phyloP scores from a whole-genome alignment of 2,113 vertebrate genomes.

The Tragelaphus scriptus region DNA sequence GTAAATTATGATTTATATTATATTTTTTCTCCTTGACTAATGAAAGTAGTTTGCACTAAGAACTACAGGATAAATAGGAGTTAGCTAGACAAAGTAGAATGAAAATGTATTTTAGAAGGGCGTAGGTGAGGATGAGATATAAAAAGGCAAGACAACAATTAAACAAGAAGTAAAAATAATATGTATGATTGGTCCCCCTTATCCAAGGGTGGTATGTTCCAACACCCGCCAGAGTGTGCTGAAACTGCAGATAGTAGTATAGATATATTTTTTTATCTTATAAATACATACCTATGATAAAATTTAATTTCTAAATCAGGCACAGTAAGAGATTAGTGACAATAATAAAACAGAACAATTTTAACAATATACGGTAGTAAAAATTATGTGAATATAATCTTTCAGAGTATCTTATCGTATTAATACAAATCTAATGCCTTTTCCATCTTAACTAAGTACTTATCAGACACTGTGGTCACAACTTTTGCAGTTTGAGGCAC shows the following conservation, averaged over 20 bases:
- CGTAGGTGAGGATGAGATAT: neutral
- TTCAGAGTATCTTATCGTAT: neutral
- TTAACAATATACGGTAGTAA: neutral
- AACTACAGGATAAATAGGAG: neutral
- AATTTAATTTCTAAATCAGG: neutral
- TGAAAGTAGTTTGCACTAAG: neutral
- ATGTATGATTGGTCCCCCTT: neutral
- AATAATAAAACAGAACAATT: neutral
- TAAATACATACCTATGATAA: neutral
- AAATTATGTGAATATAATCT: neutral
- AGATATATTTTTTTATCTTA: neutral
- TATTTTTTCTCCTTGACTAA: neutral
- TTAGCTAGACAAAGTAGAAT: neutral
- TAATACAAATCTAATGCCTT: neutral
- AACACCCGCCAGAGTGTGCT: neutral
- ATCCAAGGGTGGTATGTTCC: neutral
- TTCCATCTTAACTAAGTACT: neutral
- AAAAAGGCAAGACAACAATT: neutral
- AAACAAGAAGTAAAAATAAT: neutral
- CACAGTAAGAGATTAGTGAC: neutral
- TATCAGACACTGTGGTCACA: neutral
- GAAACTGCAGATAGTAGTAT: neutral
- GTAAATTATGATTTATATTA: neutral
- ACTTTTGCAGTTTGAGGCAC: neutral
- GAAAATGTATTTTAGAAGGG: neutral